phyloP scores from a whole-genome alignment of 2,113 vertebrate genomes.

The Heterochromis multidens region DNA sequence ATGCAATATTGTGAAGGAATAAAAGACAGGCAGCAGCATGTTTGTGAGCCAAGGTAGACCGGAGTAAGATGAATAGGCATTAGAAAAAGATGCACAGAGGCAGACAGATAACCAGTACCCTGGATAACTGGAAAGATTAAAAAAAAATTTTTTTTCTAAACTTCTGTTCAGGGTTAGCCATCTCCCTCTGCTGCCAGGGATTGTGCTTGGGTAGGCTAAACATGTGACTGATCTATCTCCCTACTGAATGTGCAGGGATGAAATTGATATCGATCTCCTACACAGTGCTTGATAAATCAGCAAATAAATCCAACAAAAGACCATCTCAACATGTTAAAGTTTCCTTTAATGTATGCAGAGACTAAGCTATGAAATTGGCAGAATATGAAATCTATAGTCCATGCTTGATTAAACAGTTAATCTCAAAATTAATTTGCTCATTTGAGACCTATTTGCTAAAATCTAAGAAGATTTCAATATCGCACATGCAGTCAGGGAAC shows the following conservation, averaged over 20 bases:
- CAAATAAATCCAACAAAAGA: slow-evolving; percentile 17
- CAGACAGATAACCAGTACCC: slow-evolving; percentile 23
- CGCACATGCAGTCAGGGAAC: not conserved
- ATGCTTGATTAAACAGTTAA: not conserved
- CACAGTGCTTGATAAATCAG: not conserved
- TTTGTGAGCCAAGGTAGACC: slow-evolving; percentile 28
- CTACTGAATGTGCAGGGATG: not conserved
- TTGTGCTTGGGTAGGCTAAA: slow-evolving; percentile 26
- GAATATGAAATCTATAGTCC: not conserved
- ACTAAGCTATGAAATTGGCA: not conserved
- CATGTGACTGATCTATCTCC: slow-evolving; percentile 1
- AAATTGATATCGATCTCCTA: slow-evolving; percentile 29
- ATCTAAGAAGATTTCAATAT: not conserved
- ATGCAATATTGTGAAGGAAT: slow-evolving; percentile 33
- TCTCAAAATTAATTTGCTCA: not conserved
- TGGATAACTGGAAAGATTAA: not conserved
- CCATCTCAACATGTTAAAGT: not conserved
- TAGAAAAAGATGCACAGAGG: slow-evolving; percentile 5
- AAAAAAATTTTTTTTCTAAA: slow-evolving; percentile 17
- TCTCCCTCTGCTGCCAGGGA: slow-evolving; percentile 3
- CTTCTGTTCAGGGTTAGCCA: not conserved
- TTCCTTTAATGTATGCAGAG: not conserved
- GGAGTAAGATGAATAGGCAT: slow-evolving; percentile 30
- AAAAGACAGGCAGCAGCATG: slow-evolving; percentile 28
- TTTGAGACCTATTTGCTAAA: not conserved